Conservation (phyloP, 2,113 vertebrate genomes). For the Hydrolagus affinis region DNA sequence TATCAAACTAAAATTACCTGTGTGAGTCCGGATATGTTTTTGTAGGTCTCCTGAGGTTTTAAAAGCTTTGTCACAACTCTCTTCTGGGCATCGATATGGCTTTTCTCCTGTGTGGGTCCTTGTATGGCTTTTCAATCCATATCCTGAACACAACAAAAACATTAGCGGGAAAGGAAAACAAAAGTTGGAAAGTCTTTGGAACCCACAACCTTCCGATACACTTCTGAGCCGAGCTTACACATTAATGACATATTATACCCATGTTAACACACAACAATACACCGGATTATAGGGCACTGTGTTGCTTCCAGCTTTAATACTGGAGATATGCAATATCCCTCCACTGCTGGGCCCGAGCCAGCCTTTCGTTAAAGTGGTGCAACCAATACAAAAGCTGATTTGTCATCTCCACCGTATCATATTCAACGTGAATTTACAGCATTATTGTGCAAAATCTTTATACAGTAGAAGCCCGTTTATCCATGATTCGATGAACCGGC, state of each 20-base stretch:
- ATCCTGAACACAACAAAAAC: slow-evolving; percentile 54
- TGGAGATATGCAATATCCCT: too few relatives aligned
- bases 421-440: too few relatives aligned
- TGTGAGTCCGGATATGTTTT: slow-evolving; percentile 94
- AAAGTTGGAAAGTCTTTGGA: background rate
- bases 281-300: background rate
- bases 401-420: too few relatives aligned
- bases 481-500: too few relatives aligned
- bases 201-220: too few relatives aligned
- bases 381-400: too few relatives aligned
- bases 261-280: background rate
- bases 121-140: slow-evolving; percentile 92
- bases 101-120: slow-evolving; percentile 97
- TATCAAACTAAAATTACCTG: slow-evolving; percentile 58
- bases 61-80: slow-evolving; percentile 93
- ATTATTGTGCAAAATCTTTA: too few relatives aligned
- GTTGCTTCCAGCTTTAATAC: background rate
- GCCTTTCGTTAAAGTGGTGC: too few relatives aligned
- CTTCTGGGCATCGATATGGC: slow-evolving; percentile 88
- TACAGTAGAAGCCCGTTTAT: too few relatives aligned
- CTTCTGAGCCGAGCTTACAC: background rate
- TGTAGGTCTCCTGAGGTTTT: slow-evolving; percentile 97
- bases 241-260: background rate
- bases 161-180: background rate
- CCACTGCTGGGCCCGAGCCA: too few relatives aligned